Base-by-base conservation (phyloP, 2,113 vertebrate species). In the Osmerus eperlanus region DNA sequence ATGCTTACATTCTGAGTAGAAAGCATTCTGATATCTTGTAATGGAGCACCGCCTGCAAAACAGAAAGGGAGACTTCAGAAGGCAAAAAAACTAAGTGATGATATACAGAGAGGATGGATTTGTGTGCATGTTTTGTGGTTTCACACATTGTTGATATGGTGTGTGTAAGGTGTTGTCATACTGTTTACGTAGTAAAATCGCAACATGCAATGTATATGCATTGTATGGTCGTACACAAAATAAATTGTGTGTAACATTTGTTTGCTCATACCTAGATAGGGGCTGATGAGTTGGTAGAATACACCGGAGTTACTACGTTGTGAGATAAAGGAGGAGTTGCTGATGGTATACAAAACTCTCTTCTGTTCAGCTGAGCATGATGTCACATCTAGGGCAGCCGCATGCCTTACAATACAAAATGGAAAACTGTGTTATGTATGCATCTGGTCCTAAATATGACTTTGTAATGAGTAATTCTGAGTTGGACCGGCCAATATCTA, bases 211-310 rank as follows among this genome's bases (percentile, higher is more conserved):
- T 47, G 41, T 47, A 47, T 47, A 47, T 47, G 41, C 7, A 12
- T 47, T 47, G 9, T 11, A 11, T 36, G 32, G 32, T 36, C 32
- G 32, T 36, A 4, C 4, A 7, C 5, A 59, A 59, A 59, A 3
- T 21, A 59, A 59, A 21, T 19, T 19, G 2, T 52, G 54, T 66
- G n/a, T 29, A 41, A 47, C 41, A 41, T n/a, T 18, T 67, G 53
- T 60, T 52, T 65, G 13, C 25, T 7, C 93, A 79, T 83, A 95
- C 94, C 89, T 14, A 94, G 85, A 63, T 90, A 95, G 0, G 89
- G 62, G n/a, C 52, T 63, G 69, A 93, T 92, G 59, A 79, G 85
- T 1, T 16, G 2, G 6, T 88, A 90, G 73, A 91, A 93, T 3
- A 8, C 32, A 0, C 2, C 21, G 3, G 12, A 1, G 70, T 67